Evolutionary conservation across 1,140 invertebrate genomes (phyloP).

Genomic region (Stenopsyche tienmushanensis): DNA sequence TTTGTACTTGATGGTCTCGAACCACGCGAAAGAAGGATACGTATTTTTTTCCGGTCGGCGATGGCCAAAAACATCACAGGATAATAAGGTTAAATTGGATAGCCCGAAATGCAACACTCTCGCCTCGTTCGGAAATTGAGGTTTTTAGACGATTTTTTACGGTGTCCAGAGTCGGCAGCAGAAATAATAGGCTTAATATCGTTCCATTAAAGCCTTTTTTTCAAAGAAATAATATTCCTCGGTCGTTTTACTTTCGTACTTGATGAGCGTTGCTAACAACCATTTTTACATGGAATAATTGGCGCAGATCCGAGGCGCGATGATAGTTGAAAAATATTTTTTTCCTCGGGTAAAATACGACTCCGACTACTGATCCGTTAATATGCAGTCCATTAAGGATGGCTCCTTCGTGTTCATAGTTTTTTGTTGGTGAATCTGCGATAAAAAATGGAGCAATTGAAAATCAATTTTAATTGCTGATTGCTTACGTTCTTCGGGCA

Average conservation of each 20-base stretch:
- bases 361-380: neutral
- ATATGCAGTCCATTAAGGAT: neutral
- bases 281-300: conserved; percentile 24
- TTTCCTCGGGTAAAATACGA: neutral
- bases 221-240: conserved; percentile 5
- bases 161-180: too few species aligned
- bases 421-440: neutral
- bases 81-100: too few species aligned
- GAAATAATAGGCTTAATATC: conserved; percentile 18
- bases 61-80: too few species aligned
- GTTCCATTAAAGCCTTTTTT: conserved; percentile 19
- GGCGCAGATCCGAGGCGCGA: neutral
- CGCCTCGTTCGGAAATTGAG: too few species aligned
- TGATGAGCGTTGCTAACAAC: conserved; percentile 14
- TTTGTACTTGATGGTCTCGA: too few species aligned
- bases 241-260: conserved; percentile 11
- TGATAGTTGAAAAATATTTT: neutral
- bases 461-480: neutral
- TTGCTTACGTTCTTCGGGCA: too few species aligned
- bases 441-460: neutral
- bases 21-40: too few species aligned
- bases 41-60: too few species aligned
- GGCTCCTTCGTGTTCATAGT: too few species aligned
- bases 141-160: too few species aligned
- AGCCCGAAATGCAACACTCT: too few species aligned